These are phyloP conservation scores for Pseudocheirus occidentalis DNA, from an alignment of 2,797 vertebrate genomes.

Conservation along the genomic window DNA sequence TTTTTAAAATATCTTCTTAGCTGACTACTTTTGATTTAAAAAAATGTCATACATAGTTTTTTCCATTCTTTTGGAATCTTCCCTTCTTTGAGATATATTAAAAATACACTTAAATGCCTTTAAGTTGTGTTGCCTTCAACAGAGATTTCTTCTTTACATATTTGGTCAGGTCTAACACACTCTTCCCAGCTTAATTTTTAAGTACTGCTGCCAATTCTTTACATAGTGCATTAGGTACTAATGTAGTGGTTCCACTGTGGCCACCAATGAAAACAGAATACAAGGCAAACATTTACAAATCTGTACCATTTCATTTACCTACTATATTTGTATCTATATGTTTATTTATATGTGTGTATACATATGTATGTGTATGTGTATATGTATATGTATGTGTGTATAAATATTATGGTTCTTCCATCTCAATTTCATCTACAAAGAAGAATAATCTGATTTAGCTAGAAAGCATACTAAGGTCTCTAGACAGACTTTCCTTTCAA, in stretches of 20 bases:
- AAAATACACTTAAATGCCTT: background rate
- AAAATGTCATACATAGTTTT: background rate
- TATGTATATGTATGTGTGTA: background rate
- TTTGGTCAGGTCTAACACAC: background rate
- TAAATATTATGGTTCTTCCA: background rate
- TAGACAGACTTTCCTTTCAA: background rate
- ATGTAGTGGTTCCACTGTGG: background rate
- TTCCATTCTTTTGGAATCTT: background rate
- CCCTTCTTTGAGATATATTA: background rate
- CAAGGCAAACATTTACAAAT: background rate
- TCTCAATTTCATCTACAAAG: background rate
- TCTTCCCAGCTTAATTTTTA: background rate
- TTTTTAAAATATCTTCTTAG: background rate
- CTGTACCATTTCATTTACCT: background rate
- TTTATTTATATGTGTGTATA: background rate
- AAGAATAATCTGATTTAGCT: background rate
- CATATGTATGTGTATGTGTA: too few species aligned
- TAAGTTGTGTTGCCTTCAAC: background rate
- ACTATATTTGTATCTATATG: background rate
- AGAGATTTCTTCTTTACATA: background rate
- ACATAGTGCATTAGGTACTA: background rate
- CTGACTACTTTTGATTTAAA: background rate
- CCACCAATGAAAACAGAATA: too few species aligned
- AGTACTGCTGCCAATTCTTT: background rate
- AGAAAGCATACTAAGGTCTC: background rate